Percentiles rank a stretch among this genome's conserved stretches.
These are phyloP conservation scores for Pachycephus smyrnensis DNA, from an alignment of 2,888 invertebrate genomes.

Conservation along the genomic window DNA sequence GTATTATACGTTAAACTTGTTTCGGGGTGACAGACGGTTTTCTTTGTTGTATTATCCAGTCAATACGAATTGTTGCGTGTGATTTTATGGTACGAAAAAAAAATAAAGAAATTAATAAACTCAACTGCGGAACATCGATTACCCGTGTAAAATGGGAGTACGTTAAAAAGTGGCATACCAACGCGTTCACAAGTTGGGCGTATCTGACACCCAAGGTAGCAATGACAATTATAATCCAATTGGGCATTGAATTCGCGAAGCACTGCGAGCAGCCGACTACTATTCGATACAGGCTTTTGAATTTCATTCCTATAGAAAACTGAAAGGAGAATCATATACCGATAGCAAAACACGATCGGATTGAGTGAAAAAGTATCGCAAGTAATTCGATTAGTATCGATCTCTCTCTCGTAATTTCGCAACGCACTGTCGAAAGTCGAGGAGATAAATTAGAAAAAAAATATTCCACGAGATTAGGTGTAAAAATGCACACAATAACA, in stretches of 20 bases:
- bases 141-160: not conserved
- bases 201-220: not conserved
- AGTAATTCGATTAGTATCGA: not conserved
- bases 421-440: not conserved
- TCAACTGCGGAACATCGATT: slow-evolving; percentile 1
- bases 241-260: not conserved
- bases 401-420: not conserved
- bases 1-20: not conserved
- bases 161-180: not conserved
- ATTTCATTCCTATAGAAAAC: not conserved
- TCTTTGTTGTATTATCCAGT: not conserved
- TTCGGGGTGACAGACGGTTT: not conserved
- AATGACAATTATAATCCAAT: not conserved
- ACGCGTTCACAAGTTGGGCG: not conserved
- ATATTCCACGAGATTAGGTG: too few species aligned
- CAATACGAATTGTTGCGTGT: not conserved
- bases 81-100: not conserved
- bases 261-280: not conserved
- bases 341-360: not conserved
- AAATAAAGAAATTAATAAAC: slow-evolving; percentile 1
- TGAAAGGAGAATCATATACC: not conserved
- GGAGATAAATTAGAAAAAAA: not conserved
- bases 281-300: not conserved
- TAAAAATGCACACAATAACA: not conserved
- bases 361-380: not conserved